A percentile compares a stretch with the other conserved stretches of the same genome.
phyloP scores from a whole-genome alignment of 2,113 vertebrate species.

The Corydoras sp. region DNA sequence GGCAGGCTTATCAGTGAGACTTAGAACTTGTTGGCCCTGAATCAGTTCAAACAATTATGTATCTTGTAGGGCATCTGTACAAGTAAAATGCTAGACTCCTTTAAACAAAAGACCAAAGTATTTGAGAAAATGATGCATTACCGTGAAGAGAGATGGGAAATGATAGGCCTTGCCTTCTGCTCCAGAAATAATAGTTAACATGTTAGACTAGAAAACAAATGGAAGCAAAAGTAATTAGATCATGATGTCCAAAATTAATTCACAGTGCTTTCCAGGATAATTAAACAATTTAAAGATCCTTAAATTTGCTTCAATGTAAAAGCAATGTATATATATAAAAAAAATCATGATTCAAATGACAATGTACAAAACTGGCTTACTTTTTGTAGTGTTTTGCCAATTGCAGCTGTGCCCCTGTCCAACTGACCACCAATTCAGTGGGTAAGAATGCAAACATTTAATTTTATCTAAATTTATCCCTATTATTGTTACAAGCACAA shows the following conservation, averaged over 20 bases:
- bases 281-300: not conserved
- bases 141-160: not conserved
- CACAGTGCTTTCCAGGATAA: not conserved
- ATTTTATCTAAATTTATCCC: too few species aligned
- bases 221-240: not conserved
- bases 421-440: too few species aligned
- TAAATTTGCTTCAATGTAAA: not conserved
- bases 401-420: too few species aligned
- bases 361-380: too few species aligned
- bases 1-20: too few species aligned
- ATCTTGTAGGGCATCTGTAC: constrained; percentile 30
- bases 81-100: constrained; percentile 18
- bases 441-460: too few species aligned
- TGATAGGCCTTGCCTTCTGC: not conserved
- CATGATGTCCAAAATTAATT: not conserved
- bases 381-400: too few species aligned
- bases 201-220: not conserved
- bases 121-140: not conserved
- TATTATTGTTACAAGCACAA: too few species aligned
- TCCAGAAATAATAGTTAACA: not conserved
- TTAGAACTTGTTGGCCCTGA: not conserved
- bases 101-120: constrained; percentile 22
- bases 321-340: too few species aligned
- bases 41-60: constrained; percentile 39
- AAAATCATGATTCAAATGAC: too few species aligned